Percentiles rank a stretch among this genome's conserved stretches.
Conservation (phyloP, 2,888 invertebrate species). For the Eupithecia insigniata region DNA sequence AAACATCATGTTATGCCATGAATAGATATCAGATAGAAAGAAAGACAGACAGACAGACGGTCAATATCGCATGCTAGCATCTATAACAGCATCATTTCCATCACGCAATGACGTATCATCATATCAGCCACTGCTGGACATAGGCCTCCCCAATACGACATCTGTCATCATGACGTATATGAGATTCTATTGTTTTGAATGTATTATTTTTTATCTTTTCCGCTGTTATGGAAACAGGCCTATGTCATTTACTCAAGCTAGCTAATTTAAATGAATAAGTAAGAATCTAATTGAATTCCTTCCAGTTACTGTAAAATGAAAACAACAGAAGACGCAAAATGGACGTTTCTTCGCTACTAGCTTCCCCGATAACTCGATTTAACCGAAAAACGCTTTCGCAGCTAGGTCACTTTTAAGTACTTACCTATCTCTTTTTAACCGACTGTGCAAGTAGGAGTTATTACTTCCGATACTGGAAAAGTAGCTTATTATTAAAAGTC, state of each 20-base stretch:
- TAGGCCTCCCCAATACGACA: too few species aligned
- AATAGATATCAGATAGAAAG: too few species aligned
- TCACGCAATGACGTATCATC: too few species aligned
- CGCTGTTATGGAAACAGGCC: background rate
- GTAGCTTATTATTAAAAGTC: background rate
- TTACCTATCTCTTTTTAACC: background rate
- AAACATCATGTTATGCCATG: too few species aligned
- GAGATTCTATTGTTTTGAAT: too few species aligned
- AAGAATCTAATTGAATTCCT: background rate
- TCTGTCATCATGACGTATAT: too few species aligned
- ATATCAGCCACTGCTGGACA: too few species aligned
- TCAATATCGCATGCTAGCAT: too few species aligned
- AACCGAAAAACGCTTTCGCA: background rate
- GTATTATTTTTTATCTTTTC: background rate
- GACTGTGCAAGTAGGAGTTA: background rate
- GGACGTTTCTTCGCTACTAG: conserved; percentile 10
- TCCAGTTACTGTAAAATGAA: background rate
- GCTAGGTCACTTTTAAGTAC: background rate
- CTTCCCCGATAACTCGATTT: conserved; percentile 30
- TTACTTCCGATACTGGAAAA: background rate
- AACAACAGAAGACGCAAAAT: conserved; percentile 5
- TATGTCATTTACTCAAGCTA: background rate
- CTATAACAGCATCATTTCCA: too few species aligned
- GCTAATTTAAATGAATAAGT: background rate
- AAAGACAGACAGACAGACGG: too few species aligned